Percentiles rank a stretch among this genome's conserved stretches.
These are phyloP conservation scores for Plebejus anna DNA, from an alignment of 2,888 invertebrate species.

Conservation along the genomic window DNA sequence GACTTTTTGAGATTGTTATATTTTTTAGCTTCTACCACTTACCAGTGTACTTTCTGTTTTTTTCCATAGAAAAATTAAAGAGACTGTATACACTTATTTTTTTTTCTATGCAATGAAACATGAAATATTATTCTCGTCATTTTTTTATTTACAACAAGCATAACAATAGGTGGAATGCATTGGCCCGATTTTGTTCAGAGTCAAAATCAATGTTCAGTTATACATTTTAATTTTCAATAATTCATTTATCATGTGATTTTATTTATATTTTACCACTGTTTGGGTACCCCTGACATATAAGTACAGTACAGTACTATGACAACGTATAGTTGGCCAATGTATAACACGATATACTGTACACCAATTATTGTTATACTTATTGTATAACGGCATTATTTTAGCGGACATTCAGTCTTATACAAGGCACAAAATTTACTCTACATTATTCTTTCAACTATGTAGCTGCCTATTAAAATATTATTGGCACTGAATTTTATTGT, in stretches of 20 bases:
- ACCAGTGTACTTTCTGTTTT: no score
- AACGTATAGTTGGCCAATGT: background rate
- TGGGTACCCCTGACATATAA: background rate
- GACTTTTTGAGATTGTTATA: background rate
- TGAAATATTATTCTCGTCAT: background rate
- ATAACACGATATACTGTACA: background rate
- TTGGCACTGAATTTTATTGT: constrained; percentile 43
- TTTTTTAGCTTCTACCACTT: no score
- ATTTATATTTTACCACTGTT: background rate
- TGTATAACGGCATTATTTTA: background rate
- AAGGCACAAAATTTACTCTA: constrained; percentile 61
- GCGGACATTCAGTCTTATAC: constrained; percentile 53
- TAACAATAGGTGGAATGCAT: background rate
- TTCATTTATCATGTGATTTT: background rate
- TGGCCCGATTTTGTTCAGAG: background rate
- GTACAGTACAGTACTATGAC: no score
- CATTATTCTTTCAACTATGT: constrained; percentile 40
- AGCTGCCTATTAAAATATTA: constrained; percentile 45
- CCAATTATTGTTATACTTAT: background rate
- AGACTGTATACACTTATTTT: background rate
- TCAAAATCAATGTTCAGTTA: background rate
- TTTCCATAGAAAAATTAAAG: background rate
- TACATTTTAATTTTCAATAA: background rate
- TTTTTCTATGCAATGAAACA: background rate
- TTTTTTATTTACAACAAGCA: background rate